Conservation (phyloP, 2,888 invertebrate genomes). For the Microctonus brassicae region DNA sequence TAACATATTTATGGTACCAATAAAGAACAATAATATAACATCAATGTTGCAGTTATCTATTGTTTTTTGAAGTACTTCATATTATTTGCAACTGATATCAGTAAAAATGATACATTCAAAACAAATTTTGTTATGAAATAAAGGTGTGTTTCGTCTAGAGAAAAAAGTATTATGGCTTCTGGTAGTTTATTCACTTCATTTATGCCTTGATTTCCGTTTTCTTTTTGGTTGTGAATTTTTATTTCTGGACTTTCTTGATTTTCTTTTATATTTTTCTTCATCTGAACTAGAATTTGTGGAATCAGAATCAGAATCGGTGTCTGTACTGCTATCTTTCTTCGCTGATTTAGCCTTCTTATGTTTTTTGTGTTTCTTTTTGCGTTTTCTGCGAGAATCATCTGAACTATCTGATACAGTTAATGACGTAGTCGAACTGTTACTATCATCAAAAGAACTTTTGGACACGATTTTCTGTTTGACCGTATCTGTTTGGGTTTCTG, state of each 20-base stretch:
- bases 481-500: conserved; percentile 54
- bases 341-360: conserved; percentile 71
- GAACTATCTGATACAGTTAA: conserved; percentile 69
- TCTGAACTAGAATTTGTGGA: conserved; percentile 76
- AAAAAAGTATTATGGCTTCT: no score
- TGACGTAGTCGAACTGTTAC: conserved; percentile 70
- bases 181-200: no score
- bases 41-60: no score
- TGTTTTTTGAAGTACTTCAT: no score
- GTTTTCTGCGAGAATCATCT: conserved; percentile 71
- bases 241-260: conserved; percentile 76
- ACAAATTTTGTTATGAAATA: no score
- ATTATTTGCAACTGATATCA: no score
- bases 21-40: no score
- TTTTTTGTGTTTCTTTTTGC: conserved; percentile 76
- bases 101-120: no score
- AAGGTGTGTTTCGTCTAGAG: no score
- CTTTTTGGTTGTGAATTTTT: conserved; percentile 80
- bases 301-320: conserved; percentile 76
- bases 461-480: conserved; percentile 65
- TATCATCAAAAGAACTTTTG: conserved; percentile 72
- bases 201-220: conserved; percentile 79
- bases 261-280: conserved; percentile 76
- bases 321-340: conserved; percentile 75
- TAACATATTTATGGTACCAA: no score